A percentile compares a stretch with the other conserved stretches of the same genome.
Evolutionary conservation across 2,797 vertebrate genomes (phyloP).

Genomic region (Hapalemur alaotrensis): DNA sequence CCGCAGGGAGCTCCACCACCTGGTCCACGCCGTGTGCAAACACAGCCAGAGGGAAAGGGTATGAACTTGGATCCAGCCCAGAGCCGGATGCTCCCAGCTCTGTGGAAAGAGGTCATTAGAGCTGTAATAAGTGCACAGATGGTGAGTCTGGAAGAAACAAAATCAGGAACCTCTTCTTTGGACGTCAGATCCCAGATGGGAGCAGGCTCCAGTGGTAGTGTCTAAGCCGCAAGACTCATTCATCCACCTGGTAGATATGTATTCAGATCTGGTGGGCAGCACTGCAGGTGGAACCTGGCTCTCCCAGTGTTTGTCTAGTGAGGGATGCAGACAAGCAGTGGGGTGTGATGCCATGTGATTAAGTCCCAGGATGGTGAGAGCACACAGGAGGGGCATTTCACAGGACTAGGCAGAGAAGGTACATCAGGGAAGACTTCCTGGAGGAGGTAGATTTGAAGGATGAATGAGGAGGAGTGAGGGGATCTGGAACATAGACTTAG

Average conservation of each 20-base stretch:
- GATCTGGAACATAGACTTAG: not conserved
- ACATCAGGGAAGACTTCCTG: not conserved
- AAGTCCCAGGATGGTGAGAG: not conserved
- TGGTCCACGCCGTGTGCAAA: not conserved
- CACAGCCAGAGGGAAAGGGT: not conserved
- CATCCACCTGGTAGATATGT: not conserved
- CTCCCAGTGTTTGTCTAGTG: not conserved
- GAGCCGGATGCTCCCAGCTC: not conserved
- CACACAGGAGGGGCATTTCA: not conserved
- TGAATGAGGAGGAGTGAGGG: not conserved
- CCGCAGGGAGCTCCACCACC: not conserved
- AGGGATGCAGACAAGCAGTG: not conserved
- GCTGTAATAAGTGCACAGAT: not conserved
- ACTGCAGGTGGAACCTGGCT: rapidly evolving
- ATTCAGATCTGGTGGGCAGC: not conserved
- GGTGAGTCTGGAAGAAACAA: not conserved
- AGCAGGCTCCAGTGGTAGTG: not conserved
- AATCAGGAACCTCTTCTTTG: not conserved
- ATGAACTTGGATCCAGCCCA: not conserved
- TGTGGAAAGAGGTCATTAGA: not conserved
- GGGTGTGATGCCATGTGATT: rapidly evolving
- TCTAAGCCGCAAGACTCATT: not conserved
- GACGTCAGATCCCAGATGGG: not conserved
- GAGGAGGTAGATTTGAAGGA: not conserved
- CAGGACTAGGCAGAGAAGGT: not conserved